Evolutionary conservation across 2,888 invertebrate species (phyloP).

Genomic region (Oligia fasciuncula): DNA sequence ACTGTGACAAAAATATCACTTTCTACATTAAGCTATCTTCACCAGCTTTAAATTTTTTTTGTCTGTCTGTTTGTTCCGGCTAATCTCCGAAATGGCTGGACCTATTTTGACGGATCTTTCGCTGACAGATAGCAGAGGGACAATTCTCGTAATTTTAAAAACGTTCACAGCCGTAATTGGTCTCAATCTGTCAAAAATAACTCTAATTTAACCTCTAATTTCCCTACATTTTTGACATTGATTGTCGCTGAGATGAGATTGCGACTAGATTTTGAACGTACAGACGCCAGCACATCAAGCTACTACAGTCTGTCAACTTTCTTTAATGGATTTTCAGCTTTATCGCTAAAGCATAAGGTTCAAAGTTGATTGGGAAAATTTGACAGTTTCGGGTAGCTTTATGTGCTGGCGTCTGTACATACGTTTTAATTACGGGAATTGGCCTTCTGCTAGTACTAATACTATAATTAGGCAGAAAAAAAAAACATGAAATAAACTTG

Average conservation of each 20-base stretch:
- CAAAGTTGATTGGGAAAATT: too few species aligned
- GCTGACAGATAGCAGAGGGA: background rate
- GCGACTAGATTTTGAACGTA: background rate
- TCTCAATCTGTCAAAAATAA: too few species aligned
- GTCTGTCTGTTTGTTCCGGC: background rate
- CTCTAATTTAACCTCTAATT: background rate
- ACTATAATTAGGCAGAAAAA: background rate
- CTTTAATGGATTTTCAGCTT: too few species aligned
- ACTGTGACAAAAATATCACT: background rate
- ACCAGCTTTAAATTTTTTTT: background rate
- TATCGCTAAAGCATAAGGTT: too few species aligned
- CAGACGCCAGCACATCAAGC: too few species aligned
- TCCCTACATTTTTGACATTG: background rate
- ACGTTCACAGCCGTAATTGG: too few species aligned
- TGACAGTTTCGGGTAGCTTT: too few species aligned
- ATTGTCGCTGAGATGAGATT: background rate
- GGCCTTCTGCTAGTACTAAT: background rate
- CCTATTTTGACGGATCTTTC: background rate
- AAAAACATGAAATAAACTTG: background rate
- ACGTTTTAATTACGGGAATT: background rate
- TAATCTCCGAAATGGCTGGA: background rate
- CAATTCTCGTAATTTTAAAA: background rate
- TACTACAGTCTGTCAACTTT: too few species aligned
- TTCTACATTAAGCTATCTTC: background rate
- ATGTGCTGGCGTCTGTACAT: too few species aligned